phyloP scores from a whole-genome alignment of 2,113 vertebrate species.

The Upupa epops region DNA sequence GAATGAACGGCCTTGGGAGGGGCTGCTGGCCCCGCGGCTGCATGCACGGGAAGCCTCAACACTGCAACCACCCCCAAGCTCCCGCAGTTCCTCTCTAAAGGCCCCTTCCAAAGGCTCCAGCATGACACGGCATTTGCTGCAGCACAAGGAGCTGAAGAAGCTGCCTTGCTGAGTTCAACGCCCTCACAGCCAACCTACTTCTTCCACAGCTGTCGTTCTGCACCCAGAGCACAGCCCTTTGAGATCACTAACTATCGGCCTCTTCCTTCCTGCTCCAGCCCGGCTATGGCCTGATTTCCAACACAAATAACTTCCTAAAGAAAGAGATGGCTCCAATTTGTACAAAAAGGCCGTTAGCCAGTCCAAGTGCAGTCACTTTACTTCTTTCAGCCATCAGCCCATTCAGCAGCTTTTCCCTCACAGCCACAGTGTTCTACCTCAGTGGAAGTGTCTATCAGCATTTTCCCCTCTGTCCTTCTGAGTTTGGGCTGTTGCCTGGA shows the following conservation, averaged over 20 bases:
- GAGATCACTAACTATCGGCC: neutral
- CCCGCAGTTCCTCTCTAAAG: neutral
- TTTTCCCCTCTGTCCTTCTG: constrained; percentile 55
- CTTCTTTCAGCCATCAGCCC: constrained; percentile 40
- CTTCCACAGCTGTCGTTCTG: neutral
- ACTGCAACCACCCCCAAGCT: rapidly evolving
- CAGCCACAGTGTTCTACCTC: constrained; percentile 3
- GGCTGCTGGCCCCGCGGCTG: neutral
- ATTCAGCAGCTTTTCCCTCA: constrained; percentile 37
- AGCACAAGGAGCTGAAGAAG: neutral
- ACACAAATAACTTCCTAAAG: constrained; percentile 30
- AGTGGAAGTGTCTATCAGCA: constrained; percentile 50
- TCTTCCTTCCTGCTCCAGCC: constrained; percentile 60
- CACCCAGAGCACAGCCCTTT: constrained; percentile 8
- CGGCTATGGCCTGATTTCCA: constrained; percentile 39
- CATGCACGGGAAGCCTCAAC: rapidly evolving
- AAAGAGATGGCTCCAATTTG: constrained; percentile 37
- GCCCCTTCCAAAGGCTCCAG: neutral
- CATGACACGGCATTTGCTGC: neutral
- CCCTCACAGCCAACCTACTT: neutral
- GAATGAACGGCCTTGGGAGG: neutral
- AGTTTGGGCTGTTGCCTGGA: constrained; percentile 38
- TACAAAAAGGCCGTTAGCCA: neutral
- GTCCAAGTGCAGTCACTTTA: constrained; percentile 14
- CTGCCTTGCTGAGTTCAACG: neutral